Evolutionary conservation across 2,888 invertebrate species (phyloP).

Genomic region (Tortricodes alternella): DNA sequence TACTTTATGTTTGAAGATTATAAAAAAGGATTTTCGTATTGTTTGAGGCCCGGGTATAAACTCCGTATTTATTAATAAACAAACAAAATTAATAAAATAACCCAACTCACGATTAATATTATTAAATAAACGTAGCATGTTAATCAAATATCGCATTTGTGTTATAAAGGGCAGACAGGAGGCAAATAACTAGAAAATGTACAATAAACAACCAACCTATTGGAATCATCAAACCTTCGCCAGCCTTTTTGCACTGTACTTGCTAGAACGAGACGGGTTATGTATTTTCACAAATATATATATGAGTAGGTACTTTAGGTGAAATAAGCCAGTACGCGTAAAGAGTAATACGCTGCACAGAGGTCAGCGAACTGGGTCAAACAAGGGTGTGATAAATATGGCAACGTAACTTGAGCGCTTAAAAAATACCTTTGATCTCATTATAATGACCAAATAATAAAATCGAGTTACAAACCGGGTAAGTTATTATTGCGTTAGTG

Average conservation of each 20-base stretch:
- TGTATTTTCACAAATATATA: not conserved
- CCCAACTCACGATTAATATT: not conserved
- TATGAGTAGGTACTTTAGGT: not conserved
- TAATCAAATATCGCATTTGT: constrained; percentile 25
- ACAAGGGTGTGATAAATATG: not conserved
- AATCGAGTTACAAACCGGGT: not conserved
- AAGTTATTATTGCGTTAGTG: too few species aligned
- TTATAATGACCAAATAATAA: not conserved
- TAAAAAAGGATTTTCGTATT: too few species aligned
- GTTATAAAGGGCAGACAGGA: constrained; percentile 14
- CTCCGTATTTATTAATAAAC: not conserved
- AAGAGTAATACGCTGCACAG: constrained; percentile 1
- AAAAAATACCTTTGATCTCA: not conserved
- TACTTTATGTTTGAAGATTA: too few species aligned
- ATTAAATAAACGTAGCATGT: constrained; percentile 7
- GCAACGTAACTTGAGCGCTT: not conserved
- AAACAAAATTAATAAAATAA: not conserved
- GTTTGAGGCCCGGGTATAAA: too few species aligned
- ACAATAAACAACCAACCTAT: constrained; percentile 3
- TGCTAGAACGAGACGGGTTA: not conserved
- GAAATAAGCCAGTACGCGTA: not conserved
- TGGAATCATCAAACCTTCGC: not conserved
- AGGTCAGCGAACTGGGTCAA: not conserved
- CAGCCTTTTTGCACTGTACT: not conserved
- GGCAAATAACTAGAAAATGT: constrained; percentile 18